Evolutionary conservation across 2,888 invertebrate species (phyloP).

Genomic region (Papilio protenor): DNA sequence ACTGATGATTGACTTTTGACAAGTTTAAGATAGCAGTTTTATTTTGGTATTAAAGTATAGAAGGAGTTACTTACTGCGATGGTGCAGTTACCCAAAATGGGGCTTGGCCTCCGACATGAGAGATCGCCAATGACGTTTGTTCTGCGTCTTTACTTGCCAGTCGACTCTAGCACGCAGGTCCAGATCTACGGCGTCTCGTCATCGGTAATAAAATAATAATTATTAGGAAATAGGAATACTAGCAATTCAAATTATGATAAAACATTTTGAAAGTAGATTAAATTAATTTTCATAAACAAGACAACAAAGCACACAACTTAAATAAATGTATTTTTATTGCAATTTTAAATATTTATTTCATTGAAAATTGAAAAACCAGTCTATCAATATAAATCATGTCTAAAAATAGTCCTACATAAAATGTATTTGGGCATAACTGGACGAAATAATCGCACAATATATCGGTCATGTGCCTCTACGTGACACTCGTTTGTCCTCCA

Average conservation of each 20-base stretch:
- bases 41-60: background rate
- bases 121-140: no score
- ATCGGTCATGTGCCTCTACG: slow-evolving; percentile 29
- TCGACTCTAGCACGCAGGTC: no score
- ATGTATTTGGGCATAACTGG: background rate
- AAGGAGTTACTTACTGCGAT: background rate
- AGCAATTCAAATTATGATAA: no score
- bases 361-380: background rate
- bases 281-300: no score
- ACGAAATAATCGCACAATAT: background rate
- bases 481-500: slow-evolving; percentile 5
- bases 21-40: slow-evolving; percentile 2
- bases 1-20: background rate
- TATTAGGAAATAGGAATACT: no score
- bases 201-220: no score
- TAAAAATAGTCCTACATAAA: background rate
- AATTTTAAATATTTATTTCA: background rate
- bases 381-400: background rate
- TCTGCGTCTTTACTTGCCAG: no score
- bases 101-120: no score
- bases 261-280: no score
- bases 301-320: background rate
- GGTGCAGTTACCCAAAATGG: no score
- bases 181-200: no score
- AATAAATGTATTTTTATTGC: no score